Conservation (phyloP, 1,140 invertebrate genomes). For the Scaptodrosophila lebanonensis region DNA sequence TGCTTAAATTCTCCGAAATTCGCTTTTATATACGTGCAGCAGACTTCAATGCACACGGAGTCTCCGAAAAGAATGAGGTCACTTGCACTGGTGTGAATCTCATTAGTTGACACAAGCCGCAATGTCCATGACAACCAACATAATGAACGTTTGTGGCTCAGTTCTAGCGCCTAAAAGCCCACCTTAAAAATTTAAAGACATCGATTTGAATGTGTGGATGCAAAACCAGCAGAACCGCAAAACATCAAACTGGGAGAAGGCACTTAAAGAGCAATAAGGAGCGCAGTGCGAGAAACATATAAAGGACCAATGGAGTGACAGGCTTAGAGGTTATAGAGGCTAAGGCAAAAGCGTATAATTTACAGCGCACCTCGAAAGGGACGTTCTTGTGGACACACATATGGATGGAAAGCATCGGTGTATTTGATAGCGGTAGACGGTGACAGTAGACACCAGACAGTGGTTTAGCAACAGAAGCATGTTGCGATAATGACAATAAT, state of each 20-base stretch:
- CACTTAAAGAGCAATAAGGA: neutral
- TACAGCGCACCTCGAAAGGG: conserved; percentile 40
- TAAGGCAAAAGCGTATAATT: conserved; percentile 67
- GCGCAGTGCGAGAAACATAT: neutral
- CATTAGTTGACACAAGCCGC: conserved; percentile 42
- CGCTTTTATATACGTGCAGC: no score
- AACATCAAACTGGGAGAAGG: conserved; percentile 49
- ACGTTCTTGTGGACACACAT: conserved; percentile 1
- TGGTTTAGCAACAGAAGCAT: no score
- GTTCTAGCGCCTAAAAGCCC: conserved; percentile 31
- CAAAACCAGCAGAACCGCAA: conserved; percentile 50
- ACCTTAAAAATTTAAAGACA: conserved; percentile 49
- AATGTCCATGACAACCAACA: conserved; percentile 20
- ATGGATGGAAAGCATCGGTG: conserved; percentile 1
- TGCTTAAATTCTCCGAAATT: neutral
- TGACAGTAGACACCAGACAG: no score
- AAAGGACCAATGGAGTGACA: neutral
- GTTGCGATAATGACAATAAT: no score
- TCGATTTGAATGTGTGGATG: neutral
- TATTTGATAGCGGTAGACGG: no score
- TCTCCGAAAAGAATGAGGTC: no score
- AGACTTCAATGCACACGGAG: no score
- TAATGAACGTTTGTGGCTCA: conserved; percentile 25
- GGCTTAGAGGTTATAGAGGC: conserved; percentile 43
- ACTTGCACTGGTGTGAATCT: conserved; percentile 26